These are phyloP conservation scores for Cephus sareptanus DNA, from an alignment of 2,888 invertebrate genomes.

Conservation along the genomic window DNA sequence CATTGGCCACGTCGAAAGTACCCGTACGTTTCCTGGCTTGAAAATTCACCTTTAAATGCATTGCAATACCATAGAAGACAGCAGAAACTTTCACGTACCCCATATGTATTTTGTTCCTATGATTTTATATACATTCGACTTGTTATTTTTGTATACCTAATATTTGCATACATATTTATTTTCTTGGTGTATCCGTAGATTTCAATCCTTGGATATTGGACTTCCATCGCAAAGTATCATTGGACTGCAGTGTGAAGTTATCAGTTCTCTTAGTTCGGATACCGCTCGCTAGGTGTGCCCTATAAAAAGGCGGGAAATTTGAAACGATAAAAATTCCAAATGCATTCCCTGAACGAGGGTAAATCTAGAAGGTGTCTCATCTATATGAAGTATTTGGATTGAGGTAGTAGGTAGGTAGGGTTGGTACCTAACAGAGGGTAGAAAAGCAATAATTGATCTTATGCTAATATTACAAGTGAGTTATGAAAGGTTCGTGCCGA, in stretches of 20 bases:
- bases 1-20: neutral
- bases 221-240: neutral
- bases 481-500: conserved; percentile 57
- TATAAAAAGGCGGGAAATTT: neutral
- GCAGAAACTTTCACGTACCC: neutral
- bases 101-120: neutral
- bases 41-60: neutral
- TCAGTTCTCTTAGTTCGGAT: neutral
- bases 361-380: neutral
- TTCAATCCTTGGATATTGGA: neutral
- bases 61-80: neutral
- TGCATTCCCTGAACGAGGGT: neutral
- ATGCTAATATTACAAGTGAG: conserved; percentile 54
- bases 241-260: neutral
- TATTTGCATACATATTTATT: neutral
- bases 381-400: neutral
- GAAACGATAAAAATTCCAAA: neutral
- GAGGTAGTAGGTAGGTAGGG: neutral
- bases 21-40: neutral
- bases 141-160: neutral
- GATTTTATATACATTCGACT: neutral
- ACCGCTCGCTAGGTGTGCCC: neutral
- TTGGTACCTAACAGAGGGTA: conserved; percentile 20
- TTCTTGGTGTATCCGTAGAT: neutral
- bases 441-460: conserved; percentile 57